Base-by-base conservation (phyloP, 64 coral and sea anemone genomes). In the Stichodactyla mertensii region DNA sequence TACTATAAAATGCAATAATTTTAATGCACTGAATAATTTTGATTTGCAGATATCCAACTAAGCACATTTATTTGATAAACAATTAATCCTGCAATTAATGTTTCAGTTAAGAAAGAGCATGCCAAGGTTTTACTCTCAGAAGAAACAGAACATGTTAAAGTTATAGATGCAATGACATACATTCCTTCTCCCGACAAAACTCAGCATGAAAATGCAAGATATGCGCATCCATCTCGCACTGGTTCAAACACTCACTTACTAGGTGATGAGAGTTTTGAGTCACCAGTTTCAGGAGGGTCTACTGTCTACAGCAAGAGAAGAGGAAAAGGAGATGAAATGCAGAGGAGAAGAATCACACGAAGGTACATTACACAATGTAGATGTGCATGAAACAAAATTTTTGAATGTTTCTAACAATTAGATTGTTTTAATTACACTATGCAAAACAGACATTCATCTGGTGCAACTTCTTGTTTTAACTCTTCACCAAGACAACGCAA, bases 391-490 rank as follows among this genome's bases (percentile, higher is more conserved):
- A 54, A 27, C 55, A n/a, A 11, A n/a, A 71, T 24, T 16, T n/a
- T 88, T 26, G 51, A 16, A 53, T 19, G 4, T 62, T 20, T 51
- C 54, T 55, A 1, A 22, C 24, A 22, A 71, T 45, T 26, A 78
- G 4, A 16, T 78, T 26, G 6, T 78, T 78, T 45, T 18, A 0
- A 2, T 77, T n/a, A n/a, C n/a, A 23, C 23, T 71, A n/a, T 60
- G 59, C 59, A 54, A 54, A 84, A 69, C 15, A 99, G 97, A 64
- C 87, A 95, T 64, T 99, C 97, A 57, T 99, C 97, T 82, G 97
- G 97, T 26, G 93, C 97, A 79, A 99, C 97, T 86, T 89, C 88
- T 6, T 99, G 97, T 71, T 99, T 99, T 81, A 95, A 93, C 6
- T 86, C 85, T 52, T 99, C 97, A 78, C 97, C 97, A n/a, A 31